These are phyloP conservation scores for Knipowitschia caucasica DNA, from an alignment of 2,797 vertebrate species.

Conservation along the genomic window DNA sequence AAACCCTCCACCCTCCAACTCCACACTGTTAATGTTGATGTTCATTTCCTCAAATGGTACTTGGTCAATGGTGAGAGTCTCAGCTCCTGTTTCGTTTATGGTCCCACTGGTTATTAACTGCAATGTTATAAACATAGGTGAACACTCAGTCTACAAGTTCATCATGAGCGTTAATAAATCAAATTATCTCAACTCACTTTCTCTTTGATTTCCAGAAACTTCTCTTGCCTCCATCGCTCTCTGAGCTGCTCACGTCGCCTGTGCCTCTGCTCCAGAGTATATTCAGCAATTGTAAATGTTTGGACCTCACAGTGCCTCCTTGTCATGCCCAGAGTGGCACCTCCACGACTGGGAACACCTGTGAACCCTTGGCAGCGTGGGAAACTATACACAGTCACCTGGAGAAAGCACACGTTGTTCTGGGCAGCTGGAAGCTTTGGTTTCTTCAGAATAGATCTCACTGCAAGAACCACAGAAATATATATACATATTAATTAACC, in stretches of 20 bases:
- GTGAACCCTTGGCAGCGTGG: conserved; percentile 91
- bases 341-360: conserved; percentile 87
- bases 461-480: conserved; percentile 53
- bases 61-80: conserved; percentile 74
- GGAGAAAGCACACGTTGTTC: conserved; percentile 80
- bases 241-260: conserved; percentile 75
- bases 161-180: background rate
- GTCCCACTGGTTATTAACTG: conserved; percentile 77
- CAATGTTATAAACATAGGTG: conserved; percentile 8
- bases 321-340: conserved; percentile 91
- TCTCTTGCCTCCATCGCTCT: conserved; percentile 79
- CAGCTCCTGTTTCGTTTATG: conserved; percentile 66
- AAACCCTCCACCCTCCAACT: conserved; percentile 76
- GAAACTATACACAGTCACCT: conserved; percentile 88
- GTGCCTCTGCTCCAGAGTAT: conserved; percentile 74
- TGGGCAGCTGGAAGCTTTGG: conserved; percentile 60
- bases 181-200: conserved; percentile 68
- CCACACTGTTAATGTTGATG: conserved; percentile 55
- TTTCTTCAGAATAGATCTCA: conserved; percentile 84
- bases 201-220: conserved; percentile 69
- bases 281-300: conserved; percentile 83
- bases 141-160: background rate
- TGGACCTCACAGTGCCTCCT: conserved; percentile 73
- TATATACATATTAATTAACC: too few species aligned
- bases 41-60: conserved; percentile 63